Conservation (phyloP, 92 coral and sea anemone species). For the Phenganax marumi region DNA sequence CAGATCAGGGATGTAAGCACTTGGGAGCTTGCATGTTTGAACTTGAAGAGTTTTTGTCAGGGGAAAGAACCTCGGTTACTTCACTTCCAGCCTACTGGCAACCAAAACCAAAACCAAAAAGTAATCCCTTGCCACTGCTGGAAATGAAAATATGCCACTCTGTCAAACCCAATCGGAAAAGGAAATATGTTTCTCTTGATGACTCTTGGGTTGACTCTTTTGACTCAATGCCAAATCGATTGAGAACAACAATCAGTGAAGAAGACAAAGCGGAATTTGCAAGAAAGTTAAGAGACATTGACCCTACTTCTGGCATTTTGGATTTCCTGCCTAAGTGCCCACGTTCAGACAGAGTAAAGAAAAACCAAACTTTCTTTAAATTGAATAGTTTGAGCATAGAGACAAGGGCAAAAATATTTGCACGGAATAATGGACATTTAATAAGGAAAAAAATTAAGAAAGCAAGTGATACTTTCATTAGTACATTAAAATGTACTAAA, state of each 20-base stretch:
- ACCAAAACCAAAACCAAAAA: slow-evolving; percentile 18
- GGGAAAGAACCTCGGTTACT: slow-evolving; percentile 11
- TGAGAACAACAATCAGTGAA: not conserved
- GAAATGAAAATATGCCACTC: slow-evolving; percentile 20
- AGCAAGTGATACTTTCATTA: not conserved
- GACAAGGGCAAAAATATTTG: slow-evolving; percentile 50
- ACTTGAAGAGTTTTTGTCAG: slow-evolving; percentile 49
- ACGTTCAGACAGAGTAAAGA: slow-evolving; percentile 2
- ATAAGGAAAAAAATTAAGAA: not conserved
- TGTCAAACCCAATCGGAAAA: not conserved
- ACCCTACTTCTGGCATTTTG: slow-evolving; percentile 55
- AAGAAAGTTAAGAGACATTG: slow-evolving; percentile 49
- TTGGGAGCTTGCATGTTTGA: slow-evolving; percentile 61
- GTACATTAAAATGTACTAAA: not conserved
- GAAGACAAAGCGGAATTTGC: slow-evolving; percentile 50
- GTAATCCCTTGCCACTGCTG: slow-evolving; percentile 15
- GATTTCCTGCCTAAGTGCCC: slow-evolving; percentile 50
- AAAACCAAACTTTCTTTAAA: not conserved
- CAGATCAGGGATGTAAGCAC: slow-evolving; percentile 71
- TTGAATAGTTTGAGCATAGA: slow-evolving; percentile 23
- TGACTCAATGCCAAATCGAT: slow-evolving; percentile 28
- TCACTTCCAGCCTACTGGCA: slow-evolving; percentile 29
- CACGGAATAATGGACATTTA: not conserved
- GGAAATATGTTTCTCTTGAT: slow-evolving; percentile 25
- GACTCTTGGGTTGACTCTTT: slow-evolving; percentile 9